Conservation (phyloP, 2,113 vertebrate genomes). For the Microtus ochrogaster region DNA sequence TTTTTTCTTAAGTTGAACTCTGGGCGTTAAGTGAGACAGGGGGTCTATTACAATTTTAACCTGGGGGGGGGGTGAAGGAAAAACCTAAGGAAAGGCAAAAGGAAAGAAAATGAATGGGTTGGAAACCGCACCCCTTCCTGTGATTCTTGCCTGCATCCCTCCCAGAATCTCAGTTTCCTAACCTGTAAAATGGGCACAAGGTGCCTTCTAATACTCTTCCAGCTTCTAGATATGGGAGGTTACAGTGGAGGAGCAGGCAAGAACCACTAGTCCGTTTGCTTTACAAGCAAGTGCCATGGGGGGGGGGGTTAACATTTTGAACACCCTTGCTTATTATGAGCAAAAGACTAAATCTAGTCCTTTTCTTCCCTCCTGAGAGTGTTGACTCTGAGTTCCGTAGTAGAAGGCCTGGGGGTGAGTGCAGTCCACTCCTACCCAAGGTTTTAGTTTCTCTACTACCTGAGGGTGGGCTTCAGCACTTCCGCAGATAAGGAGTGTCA, state of each 20-base stretch:
- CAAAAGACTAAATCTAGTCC: not conserved
- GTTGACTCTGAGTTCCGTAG: not conserved
- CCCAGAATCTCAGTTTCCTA: slow-evolving; percentile 29
- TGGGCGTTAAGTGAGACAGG: not conserved
- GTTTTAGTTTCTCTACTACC: not conserved
- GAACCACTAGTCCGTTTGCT: not conserved
- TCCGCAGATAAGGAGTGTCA: not conserved
- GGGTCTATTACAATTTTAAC: not conserved
- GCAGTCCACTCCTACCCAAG: rapidly evolving
- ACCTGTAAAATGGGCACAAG: slow-evolving; percentile 19
- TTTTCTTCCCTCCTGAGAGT: not conserved
- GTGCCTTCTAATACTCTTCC: not conserved
- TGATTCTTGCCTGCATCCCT: not conserved
- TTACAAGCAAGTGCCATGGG: not conserved
- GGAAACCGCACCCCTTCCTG: not conserved
- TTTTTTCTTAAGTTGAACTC: not conserved
- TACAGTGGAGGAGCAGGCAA: not conserved
- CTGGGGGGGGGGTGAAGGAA: not conserved
- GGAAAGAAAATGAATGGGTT: too few relatives aligned
- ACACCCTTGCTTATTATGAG: not conserved
- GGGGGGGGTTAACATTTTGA: too few relatives aligned
- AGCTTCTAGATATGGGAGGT: not conserved
- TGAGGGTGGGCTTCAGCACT: not conserved
- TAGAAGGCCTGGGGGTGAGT: not conserved
- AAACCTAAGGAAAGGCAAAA: not conserved